Percentiles rank a stretch among this genome's conserved stretches.
Conservation (phyloP, 2,888 invertebrate species). For the Oligia fasciuncula region DNA sequence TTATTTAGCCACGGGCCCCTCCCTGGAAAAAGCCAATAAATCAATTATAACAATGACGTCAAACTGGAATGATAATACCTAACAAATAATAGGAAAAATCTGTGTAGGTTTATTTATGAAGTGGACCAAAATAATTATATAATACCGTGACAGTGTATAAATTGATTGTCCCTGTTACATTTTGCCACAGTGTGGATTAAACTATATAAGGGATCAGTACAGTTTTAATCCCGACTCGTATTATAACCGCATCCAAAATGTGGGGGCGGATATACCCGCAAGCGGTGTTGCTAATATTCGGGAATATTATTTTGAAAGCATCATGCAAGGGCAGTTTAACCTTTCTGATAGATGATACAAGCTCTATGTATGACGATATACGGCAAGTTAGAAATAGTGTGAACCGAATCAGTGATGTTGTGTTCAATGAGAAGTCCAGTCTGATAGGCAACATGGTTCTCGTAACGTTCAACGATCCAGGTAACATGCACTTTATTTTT, state of each 20-base stretch:
- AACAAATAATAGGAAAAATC: constrained; percentile 15
- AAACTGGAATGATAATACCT: not conserved
- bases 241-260: constrained; percentile 25
- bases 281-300: constrained; percentile 35
- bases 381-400: constrained; percentile 59
- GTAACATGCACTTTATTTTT: constrained; percentile 51
- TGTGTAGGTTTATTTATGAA: not conserved
- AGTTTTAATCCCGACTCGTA: not conserved
- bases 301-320: constrained; percentile 39
- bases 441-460: constrained; percentile 69
- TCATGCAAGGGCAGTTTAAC: constrained; percentile 66
- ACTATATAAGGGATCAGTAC: not conserved
- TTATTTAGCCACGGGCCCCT: no score
- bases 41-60: not conserved
- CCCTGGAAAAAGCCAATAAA: no score
- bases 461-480: constrained; percentile 74
- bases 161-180: not conserved
- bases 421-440: constrained; percentile 63
- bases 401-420: constrained; percentile 63
- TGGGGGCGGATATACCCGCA: constrained; percentile 36
- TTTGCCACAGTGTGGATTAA: constrained; percentile 10
- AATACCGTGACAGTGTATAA: constrained; percentile 16
- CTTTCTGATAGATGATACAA: constrained; percentile 71
- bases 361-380: constrained; percentile 68
- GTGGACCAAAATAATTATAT: constrained; percentile 13